These are phyloP conservation scores for Centropristis striata DNA, from an alignment of 2,113 vertebrate genomes.

Conservation along the genomic window DNA sequence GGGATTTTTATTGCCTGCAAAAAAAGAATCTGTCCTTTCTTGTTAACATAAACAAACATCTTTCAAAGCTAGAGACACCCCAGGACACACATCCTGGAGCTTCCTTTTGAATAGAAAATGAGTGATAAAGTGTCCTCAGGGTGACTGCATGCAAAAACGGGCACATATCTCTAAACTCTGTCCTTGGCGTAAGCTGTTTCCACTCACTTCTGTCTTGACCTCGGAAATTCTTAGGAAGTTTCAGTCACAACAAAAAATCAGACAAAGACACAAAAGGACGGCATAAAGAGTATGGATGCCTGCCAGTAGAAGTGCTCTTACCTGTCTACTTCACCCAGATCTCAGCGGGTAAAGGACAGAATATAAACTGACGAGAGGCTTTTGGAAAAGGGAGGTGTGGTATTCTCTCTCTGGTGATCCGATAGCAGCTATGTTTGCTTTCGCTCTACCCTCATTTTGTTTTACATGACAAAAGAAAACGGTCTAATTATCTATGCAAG, in stretches of 20 bases:
- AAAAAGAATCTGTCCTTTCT: slow-evolving; percentile 1
- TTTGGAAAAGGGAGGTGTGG: background rate
- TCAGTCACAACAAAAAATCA: background rate
- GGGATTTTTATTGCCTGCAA: background rate
- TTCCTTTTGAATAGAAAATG: slow-evolving; percentile 13
- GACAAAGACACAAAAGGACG: slow-evolving; percentile 4
- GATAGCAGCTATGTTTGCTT: background rate
- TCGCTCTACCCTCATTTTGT: slow-evolving; percentile 7
- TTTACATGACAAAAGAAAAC: background rate
- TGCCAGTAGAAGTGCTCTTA: slow-evolving; percentile 18
- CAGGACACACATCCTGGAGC: slow-evolving; percentile 15
- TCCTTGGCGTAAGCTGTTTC: background rate
- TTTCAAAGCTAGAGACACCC: slow-evolving; percentile 14
- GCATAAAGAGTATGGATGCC: background rate
- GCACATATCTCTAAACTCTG: background rate
- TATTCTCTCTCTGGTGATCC: slow-evolving; percentile 9
- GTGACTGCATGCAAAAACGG: background rate
- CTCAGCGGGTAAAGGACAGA: slow-evolving; percentile 36
- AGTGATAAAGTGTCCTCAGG: slow-evolving; percentile 6
- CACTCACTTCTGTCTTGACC: background rate
- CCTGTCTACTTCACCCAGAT: slow-evolving; percentile 35
- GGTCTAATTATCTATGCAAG: background rate
- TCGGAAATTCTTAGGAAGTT: background rate
- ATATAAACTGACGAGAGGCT: slow-evolving; percentile 1
- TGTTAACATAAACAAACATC: slow-evolving; percentile 10